Evolutionary conservation across 2,888 invertebrate genomes (phyloP), one percentile per base, ranked within the genome.

Genomic region (Polietes domitor): DNA sequence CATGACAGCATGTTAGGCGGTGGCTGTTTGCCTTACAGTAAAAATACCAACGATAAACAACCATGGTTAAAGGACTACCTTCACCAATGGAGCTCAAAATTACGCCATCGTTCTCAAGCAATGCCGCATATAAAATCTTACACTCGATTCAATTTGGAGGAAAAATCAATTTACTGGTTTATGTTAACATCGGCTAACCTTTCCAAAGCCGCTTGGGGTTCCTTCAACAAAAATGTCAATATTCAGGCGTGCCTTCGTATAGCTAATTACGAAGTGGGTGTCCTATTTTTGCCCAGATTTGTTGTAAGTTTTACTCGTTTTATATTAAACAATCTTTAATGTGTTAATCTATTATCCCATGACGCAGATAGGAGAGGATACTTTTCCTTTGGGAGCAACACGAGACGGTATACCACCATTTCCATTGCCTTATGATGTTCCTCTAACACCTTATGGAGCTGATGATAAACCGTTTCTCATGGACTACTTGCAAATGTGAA

Each of bases 201-300:
- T 37, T 99, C 99, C 12, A 99, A 98, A 93, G 98, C 99, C 0
- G 99, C 99, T 0, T 99, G 99, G 99, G 99, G 99, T 53, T 93
- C 93, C 10, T 91, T 94, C 9, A 95, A 94, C 85, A 94, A 94
- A 83, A 94, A 94, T 55, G 83, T 89, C 2, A 88, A 94, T 92
- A 92, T 94, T 92, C 94, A 94, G 90, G 92, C 92, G 0, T 93
- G 93, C 0, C 90, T 94, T 0, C 94, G 96, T 41, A 94, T 98
- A 9, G 94, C 97, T 91, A 98, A 97, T 58, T 98, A 97, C 89
- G 99, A 99, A 92, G 96, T 95, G 0, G 99, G 99, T 0, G 97
- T 99, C 0, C 90, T 99, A 63, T 96, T 98, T 88, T 88, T 98
- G 58, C 98, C 99, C 0, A 94, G 94, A 89, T 95, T 96, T 91